Evolutionary conservation across 2,113 vertebrate species (phyloP).

Genomic region (Oceanodroma tethys): DNA sequence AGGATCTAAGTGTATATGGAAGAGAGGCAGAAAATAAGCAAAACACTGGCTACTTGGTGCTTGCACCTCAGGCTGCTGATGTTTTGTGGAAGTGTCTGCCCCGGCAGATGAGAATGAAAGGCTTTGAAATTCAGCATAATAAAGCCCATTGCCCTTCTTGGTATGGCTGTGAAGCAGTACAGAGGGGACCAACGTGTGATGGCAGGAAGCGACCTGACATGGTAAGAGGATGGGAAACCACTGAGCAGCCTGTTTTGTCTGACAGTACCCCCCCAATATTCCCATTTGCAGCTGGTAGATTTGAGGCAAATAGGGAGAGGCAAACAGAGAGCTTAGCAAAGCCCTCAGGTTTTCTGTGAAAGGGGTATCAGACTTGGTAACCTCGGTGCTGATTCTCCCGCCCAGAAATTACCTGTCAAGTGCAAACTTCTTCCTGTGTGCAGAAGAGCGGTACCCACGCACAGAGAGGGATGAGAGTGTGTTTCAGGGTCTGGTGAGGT

Average conservation of each 20-base stretch:
- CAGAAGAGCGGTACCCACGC: neutral
- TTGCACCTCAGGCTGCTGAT: neutral
- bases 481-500: neutral
- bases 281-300: neutral
- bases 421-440: neutral
- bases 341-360: neutral
- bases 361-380: neutral
- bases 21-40: neutral
- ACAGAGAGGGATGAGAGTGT: neutral
- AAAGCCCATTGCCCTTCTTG: neutral
- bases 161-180: neutral
- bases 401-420: neutral
- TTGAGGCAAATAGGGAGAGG: neutral
- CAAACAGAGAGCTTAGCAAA: neutral
- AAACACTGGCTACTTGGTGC: neutral
- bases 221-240: neutral
- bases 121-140: neutral
- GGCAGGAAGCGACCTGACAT: neutral
- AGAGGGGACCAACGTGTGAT: neutral
- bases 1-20: neutral
- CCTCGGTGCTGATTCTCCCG: neutral
- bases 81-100: neutral
- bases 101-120: neutral
- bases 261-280: neutral
- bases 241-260: neutral